phyloP scores from a whole-genome alignment of 2,888 invertebrate genomes.

The Melitaea athalia region DNA sequence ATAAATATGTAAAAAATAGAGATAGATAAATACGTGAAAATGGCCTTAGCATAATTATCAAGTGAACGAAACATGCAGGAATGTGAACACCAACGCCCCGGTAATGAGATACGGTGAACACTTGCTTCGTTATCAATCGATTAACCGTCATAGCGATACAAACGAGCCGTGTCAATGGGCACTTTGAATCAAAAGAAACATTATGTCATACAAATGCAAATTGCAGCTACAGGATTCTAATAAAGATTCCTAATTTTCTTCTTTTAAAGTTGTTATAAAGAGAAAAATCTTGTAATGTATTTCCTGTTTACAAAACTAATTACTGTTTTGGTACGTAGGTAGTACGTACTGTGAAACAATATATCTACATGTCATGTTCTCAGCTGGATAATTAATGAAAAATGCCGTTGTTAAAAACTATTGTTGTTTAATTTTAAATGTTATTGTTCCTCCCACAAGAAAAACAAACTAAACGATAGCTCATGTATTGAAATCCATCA shows the following conservation, averaged over 20 bases:
- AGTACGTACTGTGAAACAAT: too few relatives aligned
- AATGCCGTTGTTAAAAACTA: too few relatives aligned
- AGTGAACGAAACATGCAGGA: conserved; percentile 51
- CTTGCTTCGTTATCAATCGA: conserved; percentile 60
- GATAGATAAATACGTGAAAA: conserved; percentile 1
- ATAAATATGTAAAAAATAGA: background rate
- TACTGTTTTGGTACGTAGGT: too few relatives aligned
- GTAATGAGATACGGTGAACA: conserved; percentile 66
- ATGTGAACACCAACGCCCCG: conserved; percentile 52
- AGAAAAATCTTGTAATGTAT: too few relatives aligned
- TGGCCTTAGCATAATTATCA: conserved; percentile 33
- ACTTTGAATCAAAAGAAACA: conserved; percentile 26
- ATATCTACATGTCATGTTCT: too few relatives aligned
- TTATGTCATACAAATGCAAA: conserved; percentile 15
- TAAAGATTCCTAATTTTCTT: background rate
- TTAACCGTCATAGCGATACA: conserved; percentile 43
- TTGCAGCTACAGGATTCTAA: conserved; percentile 4
- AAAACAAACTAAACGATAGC: too few relatives aligned
- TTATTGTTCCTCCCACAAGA: too few relatives aligned
- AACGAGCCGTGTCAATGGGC: conserved; percentile 23
- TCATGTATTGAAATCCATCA: too few relatives aligned
- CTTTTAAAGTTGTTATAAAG: background rate
- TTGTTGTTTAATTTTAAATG: too few relatives aligned
- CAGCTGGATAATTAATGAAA: too few relatives aligned
- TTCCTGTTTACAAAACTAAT: too few relatives aligned